These are phyloP conservation scores for Tolypeutes matacus DNA, from an alignment of 2,797 vertebrate species.

Conservation along the genomic window DNA sequence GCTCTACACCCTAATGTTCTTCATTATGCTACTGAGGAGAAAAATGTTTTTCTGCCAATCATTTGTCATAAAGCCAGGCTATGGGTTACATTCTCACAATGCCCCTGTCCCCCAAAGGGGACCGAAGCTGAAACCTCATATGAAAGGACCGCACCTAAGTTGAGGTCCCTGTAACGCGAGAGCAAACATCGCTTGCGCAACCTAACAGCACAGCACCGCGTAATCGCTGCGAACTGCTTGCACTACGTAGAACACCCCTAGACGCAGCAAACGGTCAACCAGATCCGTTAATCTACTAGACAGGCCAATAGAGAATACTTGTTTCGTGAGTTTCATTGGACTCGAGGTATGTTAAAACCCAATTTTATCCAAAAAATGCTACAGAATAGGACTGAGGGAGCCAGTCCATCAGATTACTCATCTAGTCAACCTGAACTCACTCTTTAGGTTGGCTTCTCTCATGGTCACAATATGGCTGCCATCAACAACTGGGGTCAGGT, in stretches of 20 bases:
- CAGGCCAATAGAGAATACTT: conserved; percentile 89
- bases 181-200: conserved; percentile 93
- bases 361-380: conserved; percentile 87
- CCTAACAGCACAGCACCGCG: conserved; percentile 90
- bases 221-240: conserved; percentile 90
- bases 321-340: conserved; percentile 84
- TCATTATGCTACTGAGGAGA: not conserved
- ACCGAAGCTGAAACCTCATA: conserved; percentile 93
- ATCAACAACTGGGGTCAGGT: not conserved
- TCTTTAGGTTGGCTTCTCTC: not conserved
- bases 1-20: conserved; percentile 17
- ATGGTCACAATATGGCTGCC: not conserved
- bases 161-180: conserved; percentile 99
- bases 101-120: conserved; percentile 12
- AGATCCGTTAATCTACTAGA: conserved; percentile 92
- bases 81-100: not conserved
- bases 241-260: conserved; percentile 87
- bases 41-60: not conserved
- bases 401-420: conserved; percentile 89
- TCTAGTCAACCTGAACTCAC: conserved; percentile 89
- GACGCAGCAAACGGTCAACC: conserved; percentile 93
- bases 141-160: conserved; percentile 93
- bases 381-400: conserved; percentile 86
- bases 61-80: conserved; percentile 60
- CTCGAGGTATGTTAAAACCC: conserved; percentile 78